These are phyloP conservation scores for Bemisia tabaci DNA, from an alignment of 1,140 invertebrate species.

Conservation along the genomic window DNA sequence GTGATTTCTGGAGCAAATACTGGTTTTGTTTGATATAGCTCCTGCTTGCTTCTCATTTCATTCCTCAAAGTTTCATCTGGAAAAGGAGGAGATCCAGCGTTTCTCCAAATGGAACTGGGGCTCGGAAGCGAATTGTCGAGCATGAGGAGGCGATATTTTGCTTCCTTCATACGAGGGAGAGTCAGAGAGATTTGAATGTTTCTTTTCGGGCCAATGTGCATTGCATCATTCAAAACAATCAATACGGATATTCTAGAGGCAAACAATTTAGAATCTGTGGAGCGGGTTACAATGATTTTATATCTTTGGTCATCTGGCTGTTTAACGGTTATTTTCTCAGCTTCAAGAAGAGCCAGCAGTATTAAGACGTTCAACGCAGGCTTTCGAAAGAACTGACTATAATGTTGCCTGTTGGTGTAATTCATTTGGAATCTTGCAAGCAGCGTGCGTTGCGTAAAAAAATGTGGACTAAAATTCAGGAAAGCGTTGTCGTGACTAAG, in stretches of 20 bases:
- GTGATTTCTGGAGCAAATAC: background rate
- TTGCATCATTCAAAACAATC: background rate
- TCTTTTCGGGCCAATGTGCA: background rate
- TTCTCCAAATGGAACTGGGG: conserved; percentile 11
- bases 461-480: conserved; percentile 34
- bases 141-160: conserved; percentile 9
- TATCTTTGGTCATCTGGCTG: background rate
- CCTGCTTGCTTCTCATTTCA: conserved; percentile 10
- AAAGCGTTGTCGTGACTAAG: conserved; percentile 38
- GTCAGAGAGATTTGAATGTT: background rate
- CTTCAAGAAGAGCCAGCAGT: conserved; percentile 32
- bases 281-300: background rate
- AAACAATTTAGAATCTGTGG: background rate
- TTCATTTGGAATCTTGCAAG: conserved; percentile 37
- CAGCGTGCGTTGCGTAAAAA: conserved; percentile 34
- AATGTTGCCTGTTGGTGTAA: conserved; percentile 29
- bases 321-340: conserved; percentile 17
- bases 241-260: background rate
- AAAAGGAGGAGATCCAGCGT: conserved; percentile 7
- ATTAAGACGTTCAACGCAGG: conserved; percentile 34
- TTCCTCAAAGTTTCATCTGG: conserved; percentile 2
- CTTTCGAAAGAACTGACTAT: conserved; percentile 37
- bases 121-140: conserved; percentile 10
- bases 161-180: background rate
- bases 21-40: background rate